These are phyloP conservation scores for Rhinichthys klamathensis DNA, from an alignment of 2,113 vertebrate species.

Conservation along the genomic window DNA sequence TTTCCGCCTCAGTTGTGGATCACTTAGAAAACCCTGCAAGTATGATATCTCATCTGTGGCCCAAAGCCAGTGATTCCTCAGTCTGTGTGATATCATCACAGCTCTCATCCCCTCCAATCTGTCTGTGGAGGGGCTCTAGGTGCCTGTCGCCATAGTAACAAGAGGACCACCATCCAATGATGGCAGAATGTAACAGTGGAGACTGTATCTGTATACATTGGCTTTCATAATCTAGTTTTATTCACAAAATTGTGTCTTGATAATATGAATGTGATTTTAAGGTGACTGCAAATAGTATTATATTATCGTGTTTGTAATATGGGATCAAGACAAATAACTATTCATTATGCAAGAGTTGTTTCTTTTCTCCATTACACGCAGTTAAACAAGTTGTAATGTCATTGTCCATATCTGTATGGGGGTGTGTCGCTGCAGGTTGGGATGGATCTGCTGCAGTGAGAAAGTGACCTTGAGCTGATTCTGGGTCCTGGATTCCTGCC, in stretches of 20 bases:
- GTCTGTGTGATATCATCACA: constrained; percentile 49
- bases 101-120: constrained; percentile 21
- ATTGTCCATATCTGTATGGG: not conserved
- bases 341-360: not conserved
- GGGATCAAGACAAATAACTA: not conserved
- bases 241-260: not conserved
- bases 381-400: not conserved
- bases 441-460: constrained; percentile 50
- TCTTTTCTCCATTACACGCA: not conserved
- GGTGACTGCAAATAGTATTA: not conserved
- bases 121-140: constrained; percentile 43
- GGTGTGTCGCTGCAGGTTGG: constrained; percentile 24
- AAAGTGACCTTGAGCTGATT: constrained; percentile 67
- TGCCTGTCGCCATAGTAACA: constrained; percentile 61
- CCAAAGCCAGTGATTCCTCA: constrained; percentile 46
- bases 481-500: constrained; percentile 69
- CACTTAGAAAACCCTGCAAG: constrained; percentile 40
- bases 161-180: constrained; percentile 47
- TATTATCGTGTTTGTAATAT: not conserved
- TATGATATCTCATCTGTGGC: constrained; percentile 50
- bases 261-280: not conserved
- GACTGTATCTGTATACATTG: constrained; percentile 12
- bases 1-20: constrained; percentile 28
- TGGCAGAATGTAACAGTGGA: constrained; percentile 33
- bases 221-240: not conserved